Evolutionary conservation across 2,888 invertebrate species (phyloP), one percentile per base, ranked within the genome.

Genomic region (Meganola albula): DNA sequence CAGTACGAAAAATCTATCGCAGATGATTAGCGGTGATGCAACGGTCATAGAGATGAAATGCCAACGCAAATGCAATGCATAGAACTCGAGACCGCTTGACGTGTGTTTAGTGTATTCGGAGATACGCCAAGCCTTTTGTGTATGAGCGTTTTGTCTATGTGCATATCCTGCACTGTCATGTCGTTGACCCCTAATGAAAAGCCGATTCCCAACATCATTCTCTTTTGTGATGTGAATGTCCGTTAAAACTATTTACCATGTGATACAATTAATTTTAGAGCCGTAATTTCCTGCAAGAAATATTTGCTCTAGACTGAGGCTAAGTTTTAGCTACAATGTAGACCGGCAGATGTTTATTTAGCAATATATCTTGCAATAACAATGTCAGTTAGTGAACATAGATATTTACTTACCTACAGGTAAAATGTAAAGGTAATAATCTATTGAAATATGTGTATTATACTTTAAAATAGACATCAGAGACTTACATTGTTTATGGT

Each of bases 101-200:
- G n/a, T n/a, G n/a, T 58, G 48, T 41, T 40, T 36, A 32, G 48
- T 45, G 52, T 7, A 20, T 7, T 20, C 58, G 50, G 58, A 61
- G 55, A 60, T 65, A 58, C 51, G 48, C 42, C 37, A 46, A 42
- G 52, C 63, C n/a, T 60, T 70, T 77, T 76, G 75, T 76, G 57
- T 38, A 30, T 40, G 63, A 53, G 51, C 57, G 63, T 69, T 77
- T 80, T 80, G 79, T 80, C 70, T 76, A 65, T 78, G 79, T 65
- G 66, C 76, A 76, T 68, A 79, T 82, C 80, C 80, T 82, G 80
- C 76, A 79, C 78, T 62, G 48, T 29, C 49, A 50, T 60, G 74
- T 53, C 65, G 62, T 58, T 60, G 74, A 77, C 69, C 79, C 66
- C 58, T 54, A 52, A 61, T 76, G 75, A 76, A 79, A 79, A 75